Base-by-base conservation (phyloP, 2,888 invertebrate genomes). In the Eilema sororculum region DNA sequence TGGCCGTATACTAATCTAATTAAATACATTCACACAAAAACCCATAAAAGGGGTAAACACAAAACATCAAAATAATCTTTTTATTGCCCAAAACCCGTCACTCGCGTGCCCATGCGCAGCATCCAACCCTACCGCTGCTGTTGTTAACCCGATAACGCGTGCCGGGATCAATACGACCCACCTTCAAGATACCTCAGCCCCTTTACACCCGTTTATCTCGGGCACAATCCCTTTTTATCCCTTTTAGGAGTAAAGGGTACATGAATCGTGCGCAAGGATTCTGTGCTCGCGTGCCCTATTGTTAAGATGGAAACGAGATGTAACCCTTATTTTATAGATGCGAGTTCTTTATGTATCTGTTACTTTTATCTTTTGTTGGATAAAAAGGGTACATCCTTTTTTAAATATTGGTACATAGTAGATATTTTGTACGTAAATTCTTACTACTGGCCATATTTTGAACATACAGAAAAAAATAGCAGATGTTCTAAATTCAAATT, bases 261-360 rank as follows among this genome's bases (percentile, higher is more conserved):
- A 87, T 86, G 91, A 92, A 93, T 92, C 92, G 88, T 92, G 91
- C 91, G 91, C 92, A 92, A 85, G 90, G 94, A 94, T 92, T 94
- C 94, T 93, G 94, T 90, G 86, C 84, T 90, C 94, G 89, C 93
- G 93, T 91, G 94, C 89, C 87, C 81, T 89, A 81, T 94, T 94
- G 93, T 94, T 79, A 82, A 86, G 89, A 90, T 88, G 86, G 86
- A 81, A 89, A 87, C 86, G 82, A 87, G 87, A 89, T 87, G 84
- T 85, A 88, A 90, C 91, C 90, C 90, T 90, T 86, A 86, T 77
- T 85, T 86, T 85, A 72, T 56, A 33, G 60, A 67, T 84, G 83
- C 71, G 72, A 75, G 76, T 73, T 78, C 81, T 89, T 89, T 87
- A 85, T 85, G 77, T 82, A 75, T 66, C 72, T 73, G 73, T 82